Base-by-base conservation (phyloP, 2,888 invertebrate species). In the Epinotia nisella region DNA sequence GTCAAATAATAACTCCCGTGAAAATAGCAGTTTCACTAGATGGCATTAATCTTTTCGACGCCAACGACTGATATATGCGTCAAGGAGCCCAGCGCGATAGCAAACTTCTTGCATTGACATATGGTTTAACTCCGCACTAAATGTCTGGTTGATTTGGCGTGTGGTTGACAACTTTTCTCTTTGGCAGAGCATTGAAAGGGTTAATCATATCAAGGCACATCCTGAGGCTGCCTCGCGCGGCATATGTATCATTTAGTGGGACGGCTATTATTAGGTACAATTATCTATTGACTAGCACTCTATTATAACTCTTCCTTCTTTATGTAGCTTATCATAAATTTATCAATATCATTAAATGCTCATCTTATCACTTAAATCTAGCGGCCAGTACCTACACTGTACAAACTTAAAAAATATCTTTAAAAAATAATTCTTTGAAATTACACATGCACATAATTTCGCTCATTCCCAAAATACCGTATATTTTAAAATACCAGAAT, bases 331-430 rank as follows among this genome's bases (percentile, higher is more conserved):
- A 68, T 67, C 53, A 68, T 68, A 62, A 69, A 69, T 39, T 39
- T 41, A 64, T 60, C 58, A 51, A 53, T 74, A 68, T 59, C 58
- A 71, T 75, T 79, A 78, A 79, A 80, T 80, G 79, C 79, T 76
- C 75, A 76, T 81, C 80, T 77, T 73, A 82, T 81, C 79, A 78
- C 83, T 78, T 79, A 78, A 61, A 78, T 71, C 78, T 81, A 83
- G 56, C 53, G 39, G 66, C 66, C 68, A 17, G 55, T 15, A 39
- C 41, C 45, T 15, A 39, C 41, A 15, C 64, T 60, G 68, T 76
- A 78, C 56, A 74, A 77, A 75, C 66, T 62, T 75, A 65, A 76
- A 76, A 78, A 73, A 70, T 74, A 71, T 49, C 35, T 74, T 68
- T 68, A 73, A 68, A 72, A 73, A 65, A 35, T 64, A 70, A 64